Evolutionary conservation across 2,797 vertebrate species (phyloP).

Genomic region (Lepilemur ruficaudatus): DNA sequence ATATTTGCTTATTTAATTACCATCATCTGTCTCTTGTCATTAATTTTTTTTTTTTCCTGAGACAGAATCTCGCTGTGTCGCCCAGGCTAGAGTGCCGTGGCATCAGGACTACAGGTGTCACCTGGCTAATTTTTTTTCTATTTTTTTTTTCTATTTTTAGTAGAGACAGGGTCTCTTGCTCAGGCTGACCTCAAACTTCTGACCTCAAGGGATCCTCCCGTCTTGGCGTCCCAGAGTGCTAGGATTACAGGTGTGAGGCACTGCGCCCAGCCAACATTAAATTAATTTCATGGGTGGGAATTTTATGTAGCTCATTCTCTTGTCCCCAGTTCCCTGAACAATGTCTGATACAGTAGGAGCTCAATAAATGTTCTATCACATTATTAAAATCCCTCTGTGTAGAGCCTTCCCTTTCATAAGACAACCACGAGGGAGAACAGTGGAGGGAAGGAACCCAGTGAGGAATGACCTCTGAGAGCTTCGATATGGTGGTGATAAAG

Average conservation of each 20-base stretch:
- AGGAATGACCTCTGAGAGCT: background rate
- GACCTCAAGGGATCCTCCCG: too few relatives aligned
- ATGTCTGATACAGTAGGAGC: background rate
- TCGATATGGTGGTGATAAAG: background rate
- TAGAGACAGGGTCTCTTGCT: too few relatives aligned
- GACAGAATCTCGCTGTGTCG: too few relatives aligned
- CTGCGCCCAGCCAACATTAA: background rate
- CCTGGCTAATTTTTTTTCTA: too few relatives aligned
- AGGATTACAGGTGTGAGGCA: too few relatives aligned
- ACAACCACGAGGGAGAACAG: background rate
- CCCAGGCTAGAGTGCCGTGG: too few relatives aligned
- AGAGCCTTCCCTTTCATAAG: background rate
- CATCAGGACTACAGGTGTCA: too few relatives aligned
- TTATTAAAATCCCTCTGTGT: background rate
- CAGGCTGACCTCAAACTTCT: too few relatives aligned
- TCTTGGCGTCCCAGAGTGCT: too few relatives aligned
- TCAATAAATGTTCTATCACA: background rate
- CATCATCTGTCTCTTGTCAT: background rate
- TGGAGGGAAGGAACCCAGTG: background rate
- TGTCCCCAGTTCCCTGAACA: background rate
- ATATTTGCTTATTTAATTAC: background rate
- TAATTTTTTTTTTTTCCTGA: background rate
- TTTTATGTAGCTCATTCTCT: background rate
- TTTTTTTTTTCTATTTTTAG: too few relatives aligned
- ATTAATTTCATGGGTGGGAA: background rate